Evolutionary conservation across 2,888 invertebrate genomes (phyloP), one percentile per base, ranked within the genome.

Genomic region (Leucoma salicis): DNA sequence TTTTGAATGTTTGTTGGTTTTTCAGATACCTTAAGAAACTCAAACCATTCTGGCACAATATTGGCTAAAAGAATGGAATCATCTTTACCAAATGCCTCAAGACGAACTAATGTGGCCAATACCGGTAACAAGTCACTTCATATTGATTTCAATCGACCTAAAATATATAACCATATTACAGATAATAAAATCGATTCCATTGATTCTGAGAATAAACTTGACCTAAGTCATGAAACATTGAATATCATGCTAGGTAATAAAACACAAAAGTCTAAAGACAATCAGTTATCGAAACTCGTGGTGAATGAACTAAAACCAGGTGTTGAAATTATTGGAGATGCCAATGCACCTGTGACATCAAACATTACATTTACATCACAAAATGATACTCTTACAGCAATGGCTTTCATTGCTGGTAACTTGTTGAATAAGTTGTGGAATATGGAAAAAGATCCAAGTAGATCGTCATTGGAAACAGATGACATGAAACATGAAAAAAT

Each of bases 391-490:
- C 52, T 85, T 12, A 82, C 80, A 34, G 86, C 88, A 15, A 83
- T 88, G 80, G 78, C 86, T 0, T 85, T 78, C 16, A 88, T 89
- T 45, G 88, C 88, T 51, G 88, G 88, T 0, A 85, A 86, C 62
- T 53, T 89, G 27, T 53, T 89, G n/a, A 86, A 82, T 49, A 82
- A 82, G 54, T 51, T 89, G 18, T 89, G 88, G 88, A 76, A 81
- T 42, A 79, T 89, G 64, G 84, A 87, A 60, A 82, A 79, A 56
- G 80, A 79, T 39, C 49, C 63, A 1, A 64, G 51, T 25, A 73
- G 69, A 12, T 73, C 76, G 31, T 74, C 81, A 0, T 52, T 67
- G 16, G 83, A 85, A 64, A 74, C 72, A 3, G 84, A 88, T 45
- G 48, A 54, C 11, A 42, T 85, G 8, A 86, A 84, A 62, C 81